Conservation (phyloP, 2,888 invertebrate species). For the Yponomeuta sedellus region DNA sequence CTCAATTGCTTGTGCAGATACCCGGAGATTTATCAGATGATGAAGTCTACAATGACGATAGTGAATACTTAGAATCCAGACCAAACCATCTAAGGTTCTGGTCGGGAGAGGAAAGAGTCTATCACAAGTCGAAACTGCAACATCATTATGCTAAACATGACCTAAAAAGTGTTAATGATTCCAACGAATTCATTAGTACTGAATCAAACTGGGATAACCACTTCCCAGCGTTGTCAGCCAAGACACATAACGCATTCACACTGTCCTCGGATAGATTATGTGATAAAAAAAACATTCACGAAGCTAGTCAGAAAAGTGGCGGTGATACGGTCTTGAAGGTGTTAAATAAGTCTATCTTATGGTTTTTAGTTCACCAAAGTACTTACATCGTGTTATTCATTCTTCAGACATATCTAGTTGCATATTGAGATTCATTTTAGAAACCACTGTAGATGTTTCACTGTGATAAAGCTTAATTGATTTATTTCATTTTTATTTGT, state of each 20-base stretch:
- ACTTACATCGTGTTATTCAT: background rate
- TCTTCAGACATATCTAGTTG: background rate
- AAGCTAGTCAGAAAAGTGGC: slow-evolving; percentile 58
- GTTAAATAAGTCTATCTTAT: slow-evolving; percentile 15
- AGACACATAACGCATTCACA: slow-evolving; percentile 66
- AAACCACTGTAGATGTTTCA: too few relatives aligned
- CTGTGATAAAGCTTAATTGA: background rate
- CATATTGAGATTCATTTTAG: background rate
- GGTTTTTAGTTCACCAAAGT: background rate
- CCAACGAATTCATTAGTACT: slow-evolving; percentile 56
- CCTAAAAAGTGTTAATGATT: slow-evolving; percentile 43
- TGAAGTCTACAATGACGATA: slow-evolving; percentile 45
- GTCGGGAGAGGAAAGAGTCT: slow-evolving; percentile 60
- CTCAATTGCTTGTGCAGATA: slow-evolving; percentile 34
- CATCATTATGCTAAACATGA: slow-evolving; percentile 35
- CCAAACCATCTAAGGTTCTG: slow-evolving; percentile 43
- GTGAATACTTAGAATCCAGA: slow-evolving; percentile 38
- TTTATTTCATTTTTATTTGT: background rate
- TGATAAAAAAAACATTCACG: slow-evolving; percentile 51
- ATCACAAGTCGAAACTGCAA: slow-evolving; percentile 58
- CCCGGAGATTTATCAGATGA: slow-evolving; percentile 62
- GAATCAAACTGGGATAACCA: slow-evolving; percentile 67
- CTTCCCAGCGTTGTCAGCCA: slow-evolving; percentile 61
- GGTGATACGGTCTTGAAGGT: slow-evolving; percentile 63
- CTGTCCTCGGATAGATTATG: slow-evolving; percentile 54